These are phyloP conservation scores for Pseudomyrmex pallidus DNA, from an alignment of 1,140 invertebrate species.

Conservation along the genomic window DNA sequence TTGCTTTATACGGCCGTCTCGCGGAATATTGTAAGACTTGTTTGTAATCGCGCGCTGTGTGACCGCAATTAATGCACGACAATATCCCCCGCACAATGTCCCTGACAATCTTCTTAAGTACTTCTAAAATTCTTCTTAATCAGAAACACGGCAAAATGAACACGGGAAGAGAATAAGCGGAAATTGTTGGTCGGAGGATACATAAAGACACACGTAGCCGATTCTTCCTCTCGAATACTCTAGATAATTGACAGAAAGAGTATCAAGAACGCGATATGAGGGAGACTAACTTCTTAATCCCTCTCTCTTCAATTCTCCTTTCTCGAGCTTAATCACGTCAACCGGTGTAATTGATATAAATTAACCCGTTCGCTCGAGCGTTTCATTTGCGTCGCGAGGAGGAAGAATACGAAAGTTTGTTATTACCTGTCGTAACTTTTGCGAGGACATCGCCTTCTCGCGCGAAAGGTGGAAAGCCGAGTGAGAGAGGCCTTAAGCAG, in stretches of 20 bases:
- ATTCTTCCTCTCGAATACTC: too few relatives aligned
- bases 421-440: conserved; percentile 66
- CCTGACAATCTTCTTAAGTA: conserved; percentile 35
- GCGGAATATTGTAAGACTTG: conserved; percentile 14
- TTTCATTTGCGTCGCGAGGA: conserved; percentile 58
- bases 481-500: conserved; percentile 14
- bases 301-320: conserved; percentile 21
- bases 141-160: neutral
- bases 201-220: neutral
- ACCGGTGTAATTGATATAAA: conserved; percentile 70
- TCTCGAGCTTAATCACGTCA: conserved; percentile 61
- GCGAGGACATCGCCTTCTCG: conserved; percentile 1
- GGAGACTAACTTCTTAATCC: conserved; percentile 58
- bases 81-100: neutral
- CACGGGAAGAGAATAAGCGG: neutral
- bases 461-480: neutral
- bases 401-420: conserved; percentile 70
- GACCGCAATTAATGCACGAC: conserved; percentile 29
- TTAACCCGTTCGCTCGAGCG: conserved; percentile 53
- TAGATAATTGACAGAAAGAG: conserved; percentile 27
- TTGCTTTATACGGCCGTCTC: conserved; percentile 39
- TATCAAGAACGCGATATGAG: conserved; percentile 33
- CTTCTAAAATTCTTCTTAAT: conserved; percentile 12
- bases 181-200: neutral
- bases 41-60: conserved; percentile 16